Evolutionary conservation across 1,140 invertebrate genomes (phyloP).

Genomic region (Ctenoplectra terminalis): DNA sequence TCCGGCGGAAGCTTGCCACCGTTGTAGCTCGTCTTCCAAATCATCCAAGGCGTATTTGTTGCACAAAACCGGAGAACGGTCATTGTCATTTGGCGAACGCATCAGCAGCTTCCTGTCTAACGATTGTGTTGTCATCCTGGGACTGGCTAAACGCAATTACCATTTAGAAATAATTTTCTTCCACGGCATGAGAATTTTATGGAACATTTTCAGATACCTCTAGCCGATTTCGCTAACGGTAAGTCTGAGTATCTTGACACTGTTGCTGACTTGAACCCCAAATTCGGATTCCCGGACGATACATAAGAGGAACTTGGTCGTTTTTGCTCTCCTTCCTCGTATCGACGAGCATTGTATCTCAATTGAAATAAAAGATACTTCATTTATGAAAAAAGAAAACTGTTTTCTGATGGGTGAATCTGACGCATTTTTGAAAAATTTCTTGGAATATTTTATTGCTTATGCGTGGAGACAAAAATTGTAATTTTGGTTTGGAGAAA

Average conservation of each 20-base stretch:
- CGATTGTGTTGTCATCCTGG: conserved; percentile 76
- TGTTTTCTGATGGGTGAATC: not conserved
- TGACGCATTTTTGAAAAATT: not conserved
- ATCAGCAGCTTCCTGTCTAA: conserved; percentile 80
- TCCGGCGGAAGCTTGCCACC: conserved; percentile 56
- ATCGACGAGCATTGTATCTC: conserved; percentile 56
- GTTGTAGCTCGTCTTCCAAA: conserved; percentile 77
- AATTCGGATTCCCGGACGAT: conserved; percentile 59
- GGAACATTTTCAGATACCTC: conserved; percentile 57
- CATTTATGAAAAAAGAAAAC: not conserved
- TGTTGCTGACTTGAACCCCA: conserved; percentile 65
- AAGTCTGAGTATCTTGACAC: conserved; percentile 79
- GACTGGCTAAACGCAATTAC: conserved; percentile 52
- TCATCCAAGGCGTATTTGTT: conserved; percentile 88
- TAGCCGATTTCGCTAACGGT: conserved; percentile 59
- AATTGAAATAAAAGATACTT: not conserved
- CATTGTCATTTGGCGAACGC: conserved; percentile 70
- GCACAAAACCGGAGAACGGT: conserved; percentile 86
- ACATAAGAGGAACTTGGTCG: conserved; percentile 26
- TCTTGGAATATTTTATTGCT: not conserved
- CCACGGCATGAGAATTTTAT: not conserved
- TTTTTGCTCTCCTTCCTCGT: conserved; percentile 56
- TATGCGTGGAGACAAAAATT: no score
- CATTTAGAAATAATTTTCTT: not conserved
- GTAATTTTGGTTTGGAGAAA: no score